A percentile compares a stretch with the other conserved stretches of the same genome.
phyloP scores from a whole-genome alignment of 2,888 invertebrate species.

The Drosophila mayaguana region DNA sequence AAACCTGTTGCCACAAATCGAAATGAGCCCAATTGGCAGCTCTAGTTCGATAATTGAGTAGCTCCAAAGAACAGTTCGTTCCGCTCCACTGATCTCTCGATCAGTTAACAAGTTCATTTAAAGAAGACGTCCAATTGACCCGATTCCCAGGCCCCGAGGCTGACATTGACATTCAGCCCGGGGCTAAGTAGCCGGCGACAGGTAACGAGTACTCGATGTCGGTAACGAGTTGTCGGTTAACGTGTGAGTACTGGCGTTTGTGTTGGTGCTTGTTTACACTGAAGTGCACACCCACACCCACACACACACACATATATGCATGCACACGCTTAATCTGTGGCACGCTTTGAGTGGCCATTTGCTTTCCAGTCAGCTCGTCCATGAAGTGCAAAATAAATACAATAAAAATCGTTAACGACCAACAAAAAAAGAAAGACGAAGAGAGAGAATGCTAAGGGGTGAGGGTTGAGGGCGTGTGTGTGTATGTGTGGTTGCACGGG shows the following conservation, averaged over 20 bases:
- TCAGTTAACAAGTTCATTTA: background rate
- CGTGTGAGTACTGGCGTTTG: background rate
- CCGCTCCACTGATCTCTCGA: background rate
- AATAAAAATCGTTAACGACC: conserved; percentile 59
- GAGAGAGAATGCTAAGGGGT: too few relatives aligned
- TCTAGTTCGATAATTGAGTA: background rate
- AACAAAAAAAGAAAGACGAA: conserved; percentile 9
- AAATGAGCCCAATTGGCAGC: background rate
- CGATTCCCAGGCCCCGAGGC: background rate
- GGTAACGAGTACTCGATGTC: conserved; percentile 10
- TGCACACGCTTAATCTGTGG: conserved; percentile 10
- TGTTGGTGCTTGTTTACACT: conserved; percentile 18
- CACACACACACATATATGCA: conserved; percentile 13
- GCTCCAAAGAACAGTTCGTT: background rate
- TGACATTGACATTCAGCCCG: background rate
- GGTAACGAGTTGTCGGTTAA: conserved; percentile 14
- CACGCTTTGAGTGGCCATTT: conserved; percentile 29
- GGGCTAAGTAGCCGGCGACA: conserved; percentile 1
- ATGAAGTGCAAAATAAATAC: conserved; percentile 68
- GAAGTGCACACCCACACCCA: conserved; percentile 33
- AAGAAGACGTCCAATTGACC: conserved; percentile 1
- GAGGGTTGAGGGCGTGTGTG: background rate
- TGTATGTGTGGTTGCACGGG: background rate
- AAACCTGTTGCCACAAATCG: conserved; percentile 22
- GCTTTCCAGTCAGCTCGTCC: conserved; percentile 29